Percentiles rank a stretch among this genome's conserved stretches.
Conservation (phyloP, 2,888 invertebrate species). For the Mimachlamys varia region DNA sequence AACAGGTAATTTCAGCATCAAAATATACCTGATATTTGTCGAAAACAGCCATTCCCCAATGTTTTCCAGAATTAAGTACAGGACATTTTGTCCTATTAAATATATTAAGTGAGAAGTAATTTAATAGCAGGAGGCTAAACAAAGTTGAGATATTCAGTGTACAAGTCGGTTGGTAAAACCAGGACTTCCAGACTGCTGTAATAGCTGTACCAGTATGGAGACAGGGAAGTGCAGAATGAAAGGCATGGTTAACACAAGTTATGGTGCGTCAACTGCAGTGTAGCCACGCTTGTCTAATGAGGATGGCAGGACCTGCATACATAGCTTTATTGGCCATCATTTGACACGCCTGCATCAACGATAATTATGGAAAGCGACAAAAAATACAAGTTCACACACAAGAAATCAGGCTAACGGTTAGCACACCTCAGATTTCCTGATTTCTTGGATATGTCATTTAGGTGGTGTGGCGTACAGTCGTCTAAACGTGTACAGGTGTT, state of each 20-base stretch:
- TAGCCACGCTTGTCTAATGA: background rate
- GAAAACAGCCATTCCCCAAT: no score
- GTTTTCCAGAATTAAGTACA: no score
- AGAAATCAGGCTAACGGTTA: background rate
- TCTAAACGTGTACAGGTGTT: background rate
- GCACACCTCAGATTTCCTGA: constrained; percentile 12
- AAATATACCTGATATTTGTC: no score
- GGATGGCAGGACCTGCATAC: constrained; percentile 5
- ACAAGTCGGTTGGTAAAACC: no score
- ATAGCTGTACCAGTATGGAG: background rate
- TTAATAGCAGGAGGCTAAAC: no score
- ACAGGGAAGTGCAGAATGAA: no score
- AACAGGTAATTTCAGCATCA: no score
- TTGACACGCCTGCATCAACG: constrained; percentile 31
- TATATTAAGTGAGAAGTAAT: no score
- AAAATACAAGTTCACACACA: background rate
- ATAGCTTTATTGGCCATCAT: background rate
- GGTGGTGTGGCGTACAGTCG: background rate
- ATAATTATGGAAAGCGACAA: constrained; percentile 15
- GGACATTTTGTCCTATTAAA: no score
- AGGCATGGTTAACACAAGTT: background rate
- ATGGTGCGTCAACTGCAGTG: background rate
- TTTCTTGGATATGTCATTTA: background rate
- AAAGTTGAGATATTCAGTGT: no score
- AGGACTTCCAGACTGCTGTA: no score